Conservation (phyloP, 2,113 vertebrate genomes). For the Barbus barbus region DNA sequence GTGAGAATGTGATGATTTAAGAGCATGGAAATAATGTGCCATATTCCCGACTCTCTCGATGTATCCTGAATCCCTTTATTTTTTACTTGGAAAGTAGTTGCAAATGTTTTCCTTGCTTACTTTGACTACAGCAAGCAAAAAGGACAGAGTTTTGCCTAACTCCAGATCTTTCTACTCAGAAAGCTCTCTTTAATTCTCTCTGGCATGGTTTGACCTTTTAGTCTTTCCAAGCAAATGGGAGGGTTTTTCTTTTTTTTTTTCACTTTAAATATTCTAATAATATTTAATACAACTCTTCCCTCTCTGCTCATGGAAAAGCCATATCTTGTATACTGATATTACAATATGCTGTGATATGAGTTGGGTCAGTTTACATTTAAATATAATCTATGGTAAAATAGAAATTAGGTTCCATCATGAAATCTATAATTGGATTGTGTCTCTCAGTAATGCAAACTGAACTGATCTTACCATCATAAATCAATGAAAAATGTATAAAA, state of each 20-base stretch:
- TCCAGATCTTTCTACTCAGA: not conserved
- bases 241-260: too few species aligned
- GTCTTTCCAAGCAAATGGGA: not conserved
- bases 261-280: not conserved
- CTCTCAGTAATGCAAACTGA: slow-evolving; percentile 13
- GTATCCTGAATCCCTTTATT: slow-evolving; percentile 1
- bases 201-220: not conserved
- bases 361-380: not conserved
- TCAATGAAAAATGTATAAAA: slow-evolving; percentile 4
- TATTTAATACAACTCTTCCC: not conserved
- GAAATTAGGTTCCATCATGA: not conserved
- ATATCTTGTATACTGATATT: not conserved
- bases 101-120: slow-evolving; percentile 47
- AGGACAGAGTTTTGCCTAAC: slow-evolving; percentile 16
- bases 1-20: too few species aligned
- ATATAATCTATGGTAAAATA: slow-evolving; percentile 12
- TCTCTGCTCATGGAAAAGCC: not conserved
- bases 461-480: not conserved
- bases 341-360: not conserved
- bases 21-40: too few species aligned
- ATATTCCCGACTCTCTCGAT: not conserved
- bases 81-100: slow-evolving; percentile 60
- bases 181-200: not conserved
- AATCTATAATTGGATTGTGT: not conserved
- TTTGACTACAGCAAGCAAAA: slow-evolving; percentile 47